Evolutionary conservation across 1,140 invertebrate species (phyloP).

Genomic region (Drosophila sechellia): DNA sequence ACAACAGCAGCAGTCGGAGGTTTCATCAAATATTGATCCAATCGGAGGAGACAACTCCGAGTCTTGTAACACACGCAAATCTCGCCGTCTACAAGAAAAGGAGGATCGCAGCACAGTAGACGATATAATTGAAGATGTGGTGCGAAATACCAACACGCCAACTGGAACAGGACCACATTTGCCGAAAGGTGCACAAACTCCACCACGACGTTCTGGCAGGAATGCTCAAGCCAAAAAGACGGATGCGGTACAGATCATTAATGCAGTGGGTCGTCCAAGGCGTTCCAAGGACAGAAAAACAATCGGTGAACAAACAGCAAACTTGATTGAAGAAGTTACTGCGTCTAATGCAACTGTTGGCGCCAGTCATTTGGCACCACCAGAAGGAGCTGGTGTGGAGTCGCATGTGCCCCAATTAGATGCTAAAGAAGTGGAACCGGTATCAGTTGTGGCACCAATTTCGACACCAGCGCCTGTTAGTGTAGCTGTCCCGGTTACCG

Average conservation of each 20-base stretch:
- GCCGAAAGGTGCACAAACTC: slow-evolving; percentile 78
- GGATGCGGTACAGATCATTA: slow-evolving; percentile 83
- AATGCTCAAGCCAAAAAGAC: slow-evolving; percentile 67
- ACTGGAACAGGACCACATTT: slow-evolving; percentile 62
- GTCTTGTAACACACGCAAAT: slow-evolving; percentile 90
- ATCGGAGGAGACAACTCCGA: slow-evolving; percentile 86
- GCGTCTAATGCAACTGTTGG: slow-evolving; percentile 9
- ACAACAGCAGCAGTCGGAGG: slow-evolving; percentile 18
- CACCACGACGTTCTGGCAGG: slow-evolving; percentile 68
- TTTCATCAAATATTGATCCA: slow-evolving; percentile 30
- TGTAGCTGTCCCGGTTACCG: slow-evolving; percentile 12
- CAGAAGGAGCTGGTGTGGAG: slow-evolving; percentile 6
- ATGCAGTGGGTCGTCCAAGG: slow-evolving; percentile 86
- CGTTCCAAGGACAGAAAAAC: slow-evolving; percentile 87
- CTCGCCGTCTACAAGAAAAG: slow-evolving; percentile 91
- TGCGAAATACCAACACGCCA: slow-evolving; percentile 88
- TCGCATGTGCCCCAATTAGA: slow-evolving; percentile 44
- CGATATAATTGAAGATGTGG: slow-evolving; percentile 94
- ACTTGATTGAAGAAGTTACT: slow-evolving; percentile 86
- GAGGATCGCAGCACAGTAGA: slow-evolving; percentile 91
- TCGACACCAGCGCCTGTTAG: slow-evolving; percentile 6
- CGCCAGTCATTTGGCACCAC: not conserved
- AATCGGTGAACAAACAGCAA: slow-evolving; percentile 86
- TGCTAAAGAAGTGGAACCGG: slow-evolving; percentile 25
- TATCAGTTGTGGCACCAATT: not conserved